phyloP scores from a whole-genome alignment of 2,888 invertebrate species.

The Mellilla xanthometata region DNA sequence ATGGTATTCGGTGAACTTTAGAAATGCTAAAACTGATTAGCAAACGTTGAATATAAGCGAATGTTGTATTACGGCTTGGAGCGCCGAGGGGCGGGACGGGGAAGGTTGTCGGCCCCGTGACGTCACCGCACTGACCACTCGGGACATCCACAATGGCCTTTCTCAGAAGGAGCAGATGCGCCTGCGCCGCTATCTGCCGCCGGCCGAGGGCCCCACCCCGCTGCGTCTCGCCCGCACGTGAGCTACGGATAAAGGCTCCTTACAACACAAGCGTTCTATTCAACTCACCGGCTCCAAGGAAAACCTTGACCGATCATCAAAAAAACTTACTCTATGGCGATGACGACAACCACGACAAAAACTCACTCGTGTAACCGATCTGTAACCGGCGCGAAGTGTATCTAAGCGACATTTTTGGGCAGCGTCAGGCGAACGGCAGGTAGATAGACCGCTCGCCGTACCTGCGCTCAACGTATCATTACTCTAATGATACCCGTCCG shows the following conservation, averaged over 20 bases:
- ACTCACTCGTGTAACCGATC: constrained; percentile 59
- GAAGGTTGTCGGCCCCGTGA: constrained; percentile 80
- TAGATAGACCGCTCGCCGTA: constrained; percentile 65
- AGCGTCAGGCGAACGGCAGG: constrained; percentile 51
- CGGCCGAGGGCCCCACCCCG: constrained; percentile 40
- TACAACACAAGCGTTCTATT: constrained; percentile 21
- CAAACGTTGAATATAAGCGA: constrained; percentile 35
- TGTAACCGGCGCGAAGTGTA: constrained; percentile 57
- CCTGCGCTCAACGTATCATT: constrained; percentile 73
- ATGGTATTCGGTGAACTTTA: constrained; percentile 34
- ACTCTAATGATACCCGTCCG: constrained; percentile 62
- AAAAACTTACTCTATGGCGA: constrained; percentile 46
- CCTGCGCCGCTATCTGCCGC: constrained; percentile 66
- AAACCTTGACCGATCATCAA: constrained; percentile 41
- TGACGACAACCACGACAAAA: constrained; percentile 57
- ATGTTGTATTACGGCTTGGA: constrained; percentile 32
- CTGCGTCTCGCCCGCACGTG: constrained; percentile 46
- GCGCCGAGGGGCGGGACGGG: constrained; percentile 45
- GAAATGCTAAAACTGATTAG: constrained; percentile 41
- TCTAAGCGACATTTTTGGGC: constrained; percentile 68
- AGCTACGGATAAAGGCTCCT: constrained; percentile 41
- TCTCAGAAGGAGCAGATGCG: constrained; percentile 80
- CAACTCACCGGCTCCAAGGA: constrained; percentile 25
- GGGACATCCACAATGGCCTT: constrained; percentile 76
- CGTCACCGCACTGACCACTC: constrained; percentile 79